A percentile compares a stretch with the other conserved stretches of the same genome.
These are phyloP conservation scores for Naso thynnoides DNA, from an alignment of 2,797 vertebrate species.

Conservation along the genomic window DNA sequence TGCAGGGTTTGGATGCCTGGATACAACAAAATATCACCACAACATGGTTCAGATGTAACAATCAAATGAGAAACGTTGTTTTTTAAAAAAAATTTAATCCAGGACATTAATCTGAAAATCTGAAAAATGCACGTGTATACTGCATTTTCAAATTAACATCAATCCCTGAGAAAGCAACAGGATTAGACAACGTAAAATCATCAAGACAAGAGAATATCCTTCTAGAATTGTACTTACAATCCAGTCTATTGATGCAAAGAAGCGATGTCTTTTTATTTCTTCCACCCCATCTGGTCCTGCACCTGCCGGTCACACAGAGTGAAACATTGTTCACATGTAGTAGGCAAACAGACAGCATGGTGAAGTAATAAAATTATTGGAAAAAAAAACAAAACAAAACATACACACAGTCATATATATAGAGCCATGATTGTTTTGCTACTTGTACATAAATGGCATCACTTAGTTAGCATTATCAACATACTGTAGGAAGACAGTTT, in stretches of 20 bases:
- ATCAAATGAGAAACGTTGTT: background rate
- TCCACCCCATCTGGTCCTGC: slow-evolving; percentile 89
- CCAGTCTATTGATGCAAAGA: slow-evolving; percentile 88
- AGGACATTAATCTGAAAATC: background rate
- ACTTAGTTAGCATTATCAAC: background rate
- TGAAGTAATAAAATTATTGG: background rate
- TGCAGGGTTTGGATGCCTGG: slow-evolving; percentile 3
- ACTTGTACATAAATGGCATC: background rate
- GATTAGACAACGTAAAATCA: background rate
- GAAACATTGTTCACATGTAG: slow-evolving; percentile 13
- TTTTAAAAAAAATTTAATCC: background rate
- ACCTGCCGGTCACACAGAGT: slow-evolving; percentile 70
- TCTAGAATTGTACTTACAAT: slow-evolving; percentile 79
- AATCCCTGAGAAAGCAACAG: background rate
- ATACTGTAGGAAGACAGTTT: background rate
- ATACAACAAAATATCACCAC: background rate
- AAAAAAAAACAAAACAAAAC: background rate
- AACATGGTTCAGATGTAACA: slow-evolving; percentile 12
- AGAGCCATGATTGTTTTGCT: background rate
- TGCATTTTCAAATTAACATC: background rate
- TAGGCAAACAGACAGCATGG: background rate
- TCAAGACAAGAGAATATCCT: background rate
- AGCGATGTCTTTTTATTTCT: slow-evolving; percentile 88
- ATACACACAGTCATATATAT: background rate
- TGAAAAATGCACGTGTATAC: background rate